Evolutionary conservation across 1,140 invertebrate species (phyloP).

Genomic region (Zaprionus lachaisei): DNA sequence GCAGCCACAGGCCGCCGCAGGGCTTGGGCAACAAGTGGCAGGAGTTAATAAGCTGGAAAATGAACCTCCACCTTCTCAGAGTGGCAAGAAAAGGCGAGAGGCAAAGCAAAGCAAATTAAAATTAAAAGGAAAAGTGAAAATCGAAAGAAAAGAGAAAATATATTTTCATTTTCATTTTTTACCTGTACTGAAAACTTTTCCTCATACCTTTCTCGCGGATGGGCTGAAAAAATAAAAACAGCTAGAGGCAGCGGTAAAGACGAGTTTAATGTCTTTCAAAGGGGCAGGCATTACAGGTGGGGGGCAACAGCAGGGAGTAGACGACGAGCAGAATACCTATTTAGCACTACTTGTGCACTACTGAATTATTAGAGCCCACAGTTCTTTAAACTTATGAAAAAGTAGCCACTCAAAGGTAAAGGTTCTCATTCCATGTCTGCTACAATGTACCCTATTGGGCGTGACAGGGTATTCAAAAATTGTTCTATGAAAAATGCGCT

Average conservation of each 20-base stretch:
- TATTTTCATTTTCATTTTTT: conserved; percentile 1
- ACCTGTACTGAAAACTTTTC: conserved; percentile 7
- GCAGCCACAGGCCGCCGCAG: neutral
- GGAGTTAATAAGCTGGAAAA: conserved; percentile 75
- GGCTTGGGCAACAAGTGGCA: conserved; percentile 45
- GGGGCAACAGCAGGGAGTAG: neutral
- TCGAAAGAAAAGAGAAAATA: neutral
- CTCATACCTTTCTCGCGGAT: neutral
- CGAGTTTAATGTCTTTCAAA: neutral
- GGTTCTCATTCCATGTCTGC: neutral
- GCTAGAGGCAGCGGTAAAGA: neutral
- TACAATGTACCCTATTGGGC: neutral
- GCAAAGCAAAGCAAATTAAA: conserved; percentile 17
- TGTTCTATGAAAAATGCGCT: conserved; percentile 15
- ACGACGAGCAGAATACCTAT: neutral
- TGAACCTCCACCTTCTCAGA: neutral
- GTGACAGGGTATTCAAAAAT: neutral
- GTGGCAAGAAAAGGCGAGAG: neutral
- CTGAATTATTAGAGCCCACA: too few species aligned
- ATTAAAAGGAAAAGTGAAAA: conserved; percentile 9
- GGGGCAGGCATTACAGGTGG: neutral
- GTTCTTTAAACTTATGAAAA: too few species aligned
- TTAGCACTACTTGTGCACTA: too few species aligned
- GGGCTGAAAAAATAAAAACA: conserved; percentile 6
- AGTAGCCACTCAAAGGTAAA: too few species aligned